Evolutionary conservation across 2,888 invertebrate genomes (phyloP).

Genomic region (Xestia xanthographa): DNA sequence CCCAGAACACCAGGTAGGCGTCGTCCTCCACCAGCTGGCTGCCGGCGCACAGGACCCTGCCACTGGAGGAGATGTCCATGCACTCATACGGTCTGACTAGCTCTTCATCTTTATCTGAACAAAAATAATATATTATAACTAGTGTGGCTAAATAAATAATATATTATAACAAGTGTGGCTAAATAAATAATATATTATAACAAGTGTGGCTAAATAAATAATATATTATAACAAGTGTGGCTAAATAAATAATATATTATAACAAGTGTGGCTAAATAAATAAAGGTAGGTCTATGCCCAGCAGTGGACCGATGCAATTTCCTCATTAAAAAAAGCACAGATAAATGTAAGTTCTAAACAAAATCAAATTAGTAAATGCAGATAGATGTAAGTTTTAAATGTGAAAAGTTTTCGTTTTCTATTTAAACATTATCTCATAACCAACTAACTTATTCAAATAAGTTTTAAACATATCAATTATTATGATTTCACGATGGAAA

Average conservation of each 20-base stretch:
- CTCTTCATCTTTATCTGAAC: conserved; percentile 80
- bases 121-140: background rate
- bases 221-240: no score
- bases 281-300: background rate
- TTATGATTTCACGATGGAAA: background rate
- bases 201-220: background rate
- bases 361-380: background rate
- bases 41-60: conserved; percentile 93
- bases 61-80: conserved; percentile 94
- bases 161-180: background rate
- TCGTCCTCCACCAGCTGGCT: conserved; percentile 93
- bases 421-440: background rate
- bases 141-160: background rate
- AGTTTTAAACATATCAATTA: background rate
- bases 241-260: background rate
- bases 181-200: background rate
- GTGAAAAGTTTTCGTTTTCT: background rate
- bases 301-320: background rate
- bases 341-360: background rate
- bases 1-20: conserved; percentile 95
- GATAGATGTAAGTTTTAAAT: background rate
- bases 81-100: conserved; percentile 91
- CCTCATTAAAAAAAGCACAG: background rate
- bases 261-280: background rate
- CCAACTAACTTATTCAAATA: no score